Conservation (phyloP, 2,113 vertebrate species). For the Zosterops pallidus region DNA sequence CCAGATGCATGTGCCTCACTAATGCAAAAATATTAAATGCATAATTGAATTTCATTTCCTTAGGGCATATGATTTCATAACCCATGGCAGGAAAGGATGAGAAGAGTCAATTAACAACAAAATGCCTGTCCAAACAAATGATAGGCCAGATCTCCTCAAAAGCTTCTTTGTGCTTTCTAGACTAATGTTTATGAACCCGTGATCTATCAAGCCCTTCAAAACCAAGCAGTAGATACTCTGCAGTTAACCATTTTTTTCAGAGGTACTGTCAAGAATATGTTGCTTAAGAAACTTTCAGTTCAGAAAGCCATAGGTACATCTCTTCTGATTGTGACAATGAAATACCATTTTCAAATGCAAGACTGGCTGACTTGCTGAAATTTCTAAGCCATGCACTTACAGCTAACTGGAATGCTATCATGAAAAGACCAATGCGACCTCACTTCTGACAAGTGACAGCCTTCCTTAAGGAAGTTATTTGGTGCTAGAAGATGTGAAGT, state of each 20-base stretch:
- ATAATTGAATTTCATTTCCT: slow-evolving; percentile 17
- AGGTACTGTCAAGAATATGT: not conserved
- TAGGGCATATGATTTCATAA: not conserved
- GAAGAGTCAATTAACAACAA: not conserved
- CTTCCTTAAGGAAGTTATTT: not conserved
- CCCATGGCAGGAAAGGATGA: not conserved
- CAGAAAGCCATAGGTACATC: not conserved
- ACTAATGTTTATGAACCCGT: not conserved
- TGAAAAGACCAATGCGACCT: not conserved
- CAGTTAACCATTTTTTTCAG: not conserved
- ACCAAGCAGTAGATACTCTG: not conserved
- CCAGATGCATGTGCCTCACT: not conserved
- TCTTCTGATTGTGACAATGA: not conserved
- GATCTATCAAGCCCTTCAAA: not conserved
- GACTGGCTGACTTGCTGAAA: not conserved
- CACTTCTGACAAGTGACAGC: not conserved
- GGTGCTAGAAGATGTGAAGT: not conserved
- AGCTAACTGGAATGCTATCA: not conserved
- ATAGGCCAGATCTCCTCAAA: not conserved
- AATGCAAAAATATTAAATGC: not conserved
- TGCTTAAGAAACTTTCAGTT: not conserved
- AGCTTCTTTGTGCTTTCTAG: not conserved
- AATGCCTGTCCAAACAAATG: not conserved
- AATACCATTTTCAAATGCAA: not conserved
- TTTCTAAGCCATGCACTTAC: not conserved